Evolutionary conservation across 92 coral and sea anemone genomes (phyloP).

Genomic region (Palythoa heliodiscus): DNA sequence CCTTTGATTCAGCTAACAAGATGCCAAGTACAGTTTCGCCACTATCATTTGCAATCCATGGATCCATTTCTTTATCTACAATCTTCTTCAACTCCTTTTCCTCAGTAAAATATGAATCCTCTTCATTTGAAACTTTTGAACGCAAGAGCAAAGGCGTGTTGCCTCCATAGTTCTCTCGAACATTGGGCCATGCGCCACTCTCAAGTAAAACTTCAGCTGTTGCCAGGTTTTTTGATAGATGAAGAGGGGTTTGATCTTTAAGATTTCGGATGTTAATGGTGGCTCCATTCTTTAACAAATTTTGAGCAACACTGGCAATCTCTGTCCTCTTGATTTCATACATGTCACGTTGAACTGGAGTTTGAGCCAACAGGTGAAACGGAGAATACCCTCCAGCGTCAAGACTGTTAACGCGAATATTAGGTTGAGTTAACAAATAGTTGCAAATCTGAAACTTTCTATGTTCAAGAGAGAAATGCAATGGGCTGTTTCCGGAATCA

Average conservation of each 20-base stretch:
- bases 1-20: background rate
- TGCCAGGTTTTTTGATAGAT: background rate
- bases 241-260: conserved; percentile 13
- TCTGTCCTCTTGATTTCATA: too few species aligned
- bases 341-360: too few species aligned
- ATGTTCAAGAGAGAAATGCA: too few species aligned
- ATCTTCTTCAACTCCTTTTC: background rate
- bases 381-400: too few species aligned
- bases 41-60: background rate
- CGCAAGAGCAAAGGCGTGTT: background rate
- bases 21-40: conserved; percentile 6
- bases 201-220: background rate
- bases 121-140: background rate
- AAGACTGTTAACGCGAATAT: too few species aligned
- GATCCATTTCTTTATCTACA: background rate
- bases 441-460: too few species aligned
- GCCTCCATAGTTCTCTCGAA: background rate
- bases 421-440: too few species aligned
- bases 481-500: too few species aligned
- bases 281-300: background rate
- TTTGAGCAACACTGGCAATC: background rate
- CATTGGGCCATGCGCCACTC: conserved; percentile 15
- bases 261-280: background rate
- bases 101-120: background rate
- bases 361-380: too few species aligned